Evolutionary conservation across 2,113 vertebrate genomes (phyloP).

Genomic region (Esox niger): DNA sequence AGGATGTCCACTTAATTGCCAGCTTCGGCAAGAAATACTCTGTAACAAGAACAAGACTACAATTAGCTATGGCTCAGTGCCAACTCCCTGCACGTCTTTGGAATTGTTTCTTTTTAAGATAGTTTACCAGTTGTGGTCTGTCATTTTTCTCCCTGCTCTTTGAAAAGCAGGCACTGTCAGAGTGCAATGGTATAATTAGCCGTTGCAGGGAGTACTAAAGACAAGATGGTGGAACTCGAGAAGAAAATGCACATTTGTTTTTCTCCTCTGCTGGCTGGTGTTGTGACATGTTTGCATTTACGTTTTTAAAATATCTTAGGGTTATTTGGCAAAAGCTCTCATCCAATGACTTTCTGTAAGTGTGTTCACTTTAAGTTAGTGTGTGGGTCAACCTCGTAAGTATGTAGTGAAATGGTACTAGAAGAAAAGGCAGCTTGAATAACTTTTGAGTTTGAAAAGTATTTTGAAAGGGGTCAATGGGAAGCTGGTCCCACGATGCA

Average conservation of each 20-base stretch:
- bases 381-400: no score
- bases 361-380: no score
- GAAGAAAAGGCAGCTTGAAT: no score
- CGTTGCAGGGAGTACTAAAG: conserved; percentile 42
- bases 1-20: conserved; percentile 69
- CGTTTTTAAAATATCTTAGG: no score
- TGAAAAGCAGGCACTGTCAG: conserved; percentile 58
- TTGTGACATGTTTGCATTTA: no score
- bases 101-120: conserved; percentile 62
- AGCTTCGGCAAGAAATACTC: conserved; percentile 56
- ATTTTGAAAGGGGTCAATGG: no score
- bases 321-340: no score
- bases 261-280: neutral
- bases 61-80: conserved; percentile 68
- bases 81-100: conserved; percentile 58
- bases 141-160: conserved; percentile 37
- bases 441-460: no score
- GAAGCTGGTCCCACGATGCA: no score
- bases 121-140: conserved; percentile 55
- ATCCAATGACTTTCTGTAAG: no score
- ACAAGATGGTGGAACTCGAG: conserved; percentile 19
- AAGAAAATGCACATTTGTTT: neutral
- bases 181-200: conserved; percentile 59
- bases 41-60: conserved; percentile 62
- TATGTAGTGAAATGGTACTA: no score